Evolutionary conservation across 2,113 vertebrate species (phyloP).

Genomic region (Calidris pugnax): DNA sequence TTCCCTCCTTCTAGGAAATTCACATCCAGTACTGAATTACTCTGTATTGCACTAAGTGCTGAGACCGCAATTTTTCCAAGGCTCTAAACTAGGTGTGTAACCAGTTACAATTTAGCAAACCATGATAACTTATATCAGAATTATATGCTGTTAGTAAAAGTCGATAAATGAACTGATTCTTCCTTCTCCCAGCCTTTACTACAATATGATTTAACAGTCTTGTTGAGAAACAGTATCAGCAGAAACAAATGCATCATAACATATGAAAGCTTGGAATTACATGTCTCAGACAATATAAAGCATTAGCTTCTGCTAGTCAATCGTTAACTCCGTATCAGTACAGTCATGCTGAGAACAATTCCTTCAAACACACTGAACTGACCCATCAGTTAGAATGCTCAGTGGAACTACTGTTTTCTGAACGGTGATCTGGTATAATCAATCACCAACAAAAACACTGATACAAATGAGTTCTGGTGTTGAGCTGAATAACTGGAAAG

Average conservation of each 20-base stretch:
- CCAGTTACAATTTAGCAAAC: not conserved
- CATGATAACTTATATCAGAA: not conserved
- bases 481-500: not conserved
- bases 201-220: not conserved
- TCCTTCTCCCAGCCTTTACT: not conserved
- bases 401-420: not conserved
- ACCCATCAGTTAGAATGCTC: not conserved
- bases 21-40: not conserved
- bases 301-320: not conserved
- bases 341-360: not conserved
- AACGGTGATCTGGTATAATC: not conserved
- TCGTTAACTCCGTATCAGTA: not conserved
- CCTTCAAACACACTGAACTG: not conserved
- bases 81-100: not conserved
- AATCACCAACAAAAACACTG: not conserved
- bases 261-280: not conserved
- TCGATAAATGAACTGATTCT: not conserved
- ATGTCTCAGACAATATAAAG: not conserved
- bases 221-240: not conserved
- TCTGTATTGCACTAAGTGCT: not conserved
- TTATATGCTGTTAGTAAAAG: not conserved
- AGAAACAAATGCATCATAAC: not conserved
- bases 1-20: not conserved
- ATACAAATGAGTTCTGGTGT: not conserved
- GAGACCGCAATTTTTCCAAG: not conserved